Conservation (phyloP, 2,888 invertebrate genomes). For the Tenodera sinensis region DNA sequence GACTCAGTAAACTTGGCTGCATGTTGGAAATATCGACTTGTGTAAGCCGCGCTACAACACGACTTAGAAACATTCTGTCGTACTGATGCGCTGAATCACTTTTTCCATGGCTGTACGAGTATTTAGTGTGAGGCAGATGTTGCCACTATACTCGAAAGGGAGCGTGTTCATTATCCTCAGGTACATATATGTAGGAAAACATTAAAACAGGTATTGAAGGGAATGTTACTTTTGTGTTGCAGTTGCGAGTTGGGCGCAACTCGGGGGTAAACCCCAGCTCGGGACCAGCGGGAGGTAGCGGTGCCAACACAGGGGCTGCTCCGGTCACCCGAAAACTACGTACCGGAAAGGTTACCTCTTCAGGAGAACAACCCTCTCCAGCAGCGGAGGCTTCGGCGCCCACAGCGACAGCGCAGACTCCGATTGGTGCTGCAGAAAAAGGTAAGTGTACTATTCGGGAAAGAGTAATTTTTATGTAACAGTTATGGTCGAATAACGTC, state of each 20-base stretch:
- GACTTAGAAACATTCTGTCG: too few species aligned
- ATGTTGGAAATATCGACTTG: too few species aligned
- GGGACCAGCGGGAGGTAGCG: neutral
- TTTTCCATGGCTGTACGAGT: too few species aligned
- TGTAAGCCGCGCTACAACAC: too few species aligned
- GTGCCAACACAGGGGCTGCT: neutral
- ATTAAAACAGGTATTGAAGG: neutral
- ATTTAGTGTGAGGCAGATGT: too few species aligned
- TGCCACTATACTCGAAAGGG: too few species aligned
- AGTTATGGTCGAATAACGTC: too few species aligned
- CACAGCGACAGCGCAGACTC: neutral
- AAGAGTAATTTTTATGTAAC: too few species aligned
- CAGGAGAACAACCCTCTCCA: neutral
- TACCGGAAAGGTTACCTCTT: neutral
- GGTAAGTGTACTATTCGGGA: neutral
- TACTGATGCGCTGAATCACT: too few species aligned
- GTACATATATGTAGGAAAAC: too few species aligned
- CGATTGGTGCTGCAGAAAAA: neutral
- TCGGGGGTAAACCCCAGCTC: neutral
- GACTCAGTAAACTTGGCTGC: too few species aligned
- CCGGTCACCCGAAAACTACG: slow-evolving; percentile 3
- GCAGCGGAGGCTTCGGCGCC: neutral
- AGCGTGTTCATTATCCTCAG: too few species aligned
- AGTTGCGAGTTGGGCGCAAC: slow-evolving; percentile 2
- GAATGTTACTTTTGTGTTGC: neutral